phyloP scores from a whole-genome alignment of 2,797 vertebrate species.

The Falco naumanni region DNA sequence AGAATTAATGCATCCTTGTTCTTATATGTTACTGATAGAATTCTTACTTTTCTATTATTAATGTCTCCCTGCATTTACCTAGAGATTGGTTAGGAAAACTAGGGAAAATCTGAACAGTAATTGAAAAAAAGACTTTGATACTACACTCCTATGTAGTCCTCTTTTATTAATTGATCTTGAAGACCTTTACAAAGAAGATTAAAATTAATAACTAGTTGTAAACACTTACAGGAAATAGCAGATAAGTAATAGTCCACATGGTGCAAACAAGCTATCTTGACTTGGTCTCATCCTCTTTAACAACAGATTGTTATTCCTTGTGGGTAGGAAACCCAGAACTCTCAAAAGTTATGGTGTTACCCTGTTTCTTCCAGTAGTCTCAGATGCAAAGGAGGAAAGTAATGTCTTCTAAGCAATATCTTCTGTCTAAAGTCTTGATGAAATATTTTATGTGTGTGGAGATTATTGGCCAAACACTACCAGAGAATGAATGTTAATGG shows the following conservation, averaged over 20 bases:
- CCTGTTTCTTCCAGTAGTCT: neutral
- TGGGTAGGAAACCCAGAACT: neutral
- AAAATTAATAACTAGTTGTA: neutral
- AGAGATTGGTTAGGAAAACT: neutral
- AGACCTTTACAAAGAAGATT: neutral
- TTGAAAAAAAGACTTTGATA: neutral
- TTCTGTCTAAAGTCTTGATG: neutral
- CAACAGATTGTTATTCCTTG: neutral
- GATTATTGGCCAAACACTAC: neutral
- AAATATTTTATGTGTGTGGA: neutral
- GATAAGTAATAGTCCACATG: neutral
- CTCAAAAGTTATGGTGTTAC: neutral
- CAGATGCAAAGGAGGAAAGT: neutral
- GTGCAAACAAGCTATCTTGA: neutral
- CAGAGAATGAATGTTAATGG: neutral
- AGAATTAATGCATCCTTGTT: neutral
- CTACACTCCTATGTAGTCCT: neutral
- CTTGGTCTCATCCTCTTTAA: neutral
- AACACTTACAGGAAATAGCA: neutral
- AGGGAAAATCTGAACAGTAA: neutral
- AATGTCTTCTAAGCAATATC: neutral
- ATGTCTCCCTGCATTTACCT: neutral
- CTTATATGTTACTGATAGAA: neutral
- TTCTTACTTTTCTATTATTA: neutral
- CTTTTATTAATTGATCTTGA: neutral